These are phyloP conservation scores for Proteles cristata DNA, from an alignment of 2,113 vertebrate genomes.

Conservation along the genomic window DNA sequence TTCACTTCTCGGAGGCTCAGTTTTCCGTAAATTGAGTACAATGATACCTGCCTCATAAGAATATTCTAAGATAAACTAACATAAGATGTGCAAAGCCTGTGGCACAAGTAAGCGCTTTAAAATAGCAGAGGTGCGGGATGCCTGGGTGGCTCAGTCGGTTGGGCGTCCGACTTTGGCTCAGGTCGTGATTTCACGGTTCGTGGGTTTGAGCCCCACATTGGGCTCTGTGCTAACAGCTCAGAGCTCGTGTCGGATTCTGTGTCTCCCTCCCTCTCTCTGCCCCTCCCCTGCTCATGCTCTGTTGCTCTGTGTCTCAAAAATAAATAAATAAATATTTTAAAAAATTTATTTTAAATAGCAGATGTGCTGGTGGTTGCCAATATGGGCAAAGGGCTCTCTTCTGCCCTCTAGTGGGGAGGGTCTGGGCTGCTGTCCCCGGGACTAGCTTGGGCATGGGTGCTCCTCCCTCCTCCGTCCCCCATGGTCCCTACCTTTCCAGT, in stretches of 20 bases:
- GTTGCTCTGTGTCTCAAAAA: no score
- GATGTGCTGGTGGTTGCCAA: neutral
- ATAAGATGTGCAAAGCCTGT: neutral
- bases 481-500: slow-evolving; percentile 91
- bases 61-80: neutral
- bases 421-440: neutral
- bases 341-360: neutral
- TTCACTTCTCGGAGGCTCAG: neutral
- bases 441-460: neutral
- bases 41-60: neutral
- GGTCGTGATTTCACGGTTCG: no score
- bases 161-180: no score
- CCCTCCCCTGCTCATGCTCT: no score
- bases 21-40: slow-evolving; percentile 29
- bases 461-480: neutral
- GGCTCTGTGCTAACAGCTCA: no score
- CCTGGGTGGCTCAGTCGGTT: no score
- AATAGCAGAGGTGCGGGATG: neutral
- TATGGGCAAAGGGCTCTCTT: neutral
- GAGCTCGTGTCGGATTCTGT: no score
- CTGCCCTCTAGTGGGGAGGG: no score
- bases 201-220: no score
- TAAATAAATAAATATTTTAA: no score
- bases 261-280: no score
- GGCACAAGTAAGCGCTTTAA: neutral